Base-by-base conservation (phyloP, 2,113 vertebrate species). In the Pseudorasbora parva region DNA sequence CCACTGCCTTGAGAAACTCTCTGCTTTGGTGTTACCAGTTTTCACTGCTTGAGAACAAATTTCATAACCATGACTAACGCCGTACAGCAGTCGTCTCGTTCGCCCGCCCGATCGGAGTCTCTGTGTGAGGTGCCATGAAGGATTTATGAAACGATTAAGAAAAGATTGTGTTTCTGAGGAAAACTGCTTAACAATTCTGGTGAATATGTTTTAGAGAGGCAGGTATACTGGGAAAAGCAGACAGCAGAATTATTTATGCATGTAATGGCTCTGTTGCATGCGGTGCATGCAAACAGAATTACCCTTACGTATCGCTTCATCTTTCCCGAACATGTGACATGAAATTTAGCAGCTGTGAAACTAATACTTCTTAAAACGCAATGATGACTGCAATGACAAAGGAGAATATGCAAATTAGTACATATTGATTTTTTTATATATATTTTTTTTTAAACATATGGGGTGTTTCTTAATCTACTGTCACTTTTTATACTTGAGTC, bases 1-100 rank as follows among this genome's bases (percentile, higher is more conserved):
- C 81, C 57, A 43, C 76, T 85, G 80, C 88, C 71, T 85, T 84
- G 66, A 45, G 82, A 78, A 74, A 82, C 69, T n/a, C n/a, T 64
- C 14, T n/a, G 49, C 57, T 78, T 57, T 62, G 82, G 62, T 76
- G n/a, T 54, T 82, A 89, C 41, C 25, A 2, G 69, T 87, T 88
- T 45, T 84, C 37, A 17, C 30, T 21, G 76, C 45, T 60, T 78
- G 47, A 72, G 21, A n/a, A 78, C 57, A 73, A 81, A 62, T 87
- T 84, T 87, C 57, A 73, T 47, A 66, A 72, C 84, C 56, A 49
- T 83, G 86, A 87, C 76, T 75, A 81, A 85, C 47, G 25, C 37
- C 11, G 47, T 84, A 81, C 41, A 56, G 76, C 76, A 75, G 51
- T 80, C 33, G 45, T 75, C 49, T 71, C 68, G 27, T 85, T 37